A percentile compares a stretch with the other conserved stretches of the same genome.
phyloP scores from a whole-genome alignment of 2,797 vertebrate genomes.

The Cheirogaleus major region DNA sequence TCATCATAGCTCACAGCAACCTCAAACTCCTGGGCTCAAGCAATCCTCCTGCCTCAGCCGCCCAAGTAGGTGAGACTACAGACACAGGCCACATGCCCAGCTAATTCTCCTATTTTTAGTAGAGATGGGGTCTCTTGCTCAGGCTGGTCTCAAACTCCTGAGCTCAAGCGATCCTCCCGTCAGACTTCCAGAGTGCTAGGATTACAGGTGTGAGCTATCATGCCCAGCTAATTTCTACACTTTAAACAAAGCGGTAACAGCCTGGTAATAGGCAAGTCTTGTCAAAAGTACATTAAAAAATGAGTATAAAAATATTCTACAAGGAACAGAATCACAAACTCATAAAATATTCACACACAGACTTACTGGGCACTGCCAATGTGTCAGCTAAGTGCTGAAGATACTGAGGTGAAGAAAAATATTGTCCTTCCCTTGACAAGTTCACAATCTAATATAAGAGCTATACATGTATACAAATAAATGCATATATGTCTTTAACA shows the following conservation, averaged over 20 bases:
- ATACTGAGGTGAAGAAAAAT: background rate
- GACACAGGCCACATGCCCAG: background rate
- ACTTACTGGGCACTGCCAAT: background rate
- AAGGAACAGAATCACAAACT: slow-evolving; percentile 34
- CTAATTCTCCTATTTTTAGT: background rate
- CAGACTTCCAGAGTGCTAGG: background rate
- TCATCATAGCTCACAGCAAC: background rate
- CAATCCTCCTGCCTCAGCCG: background rate
- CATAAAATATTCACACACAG: background rate
- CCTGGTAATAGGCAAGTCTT: background rate
- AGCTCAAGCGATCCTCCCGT: background rate
- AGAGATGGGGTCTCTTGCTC: background rate
- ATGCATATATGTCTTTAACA: background rate
- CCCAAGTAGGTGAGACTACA: background rate
- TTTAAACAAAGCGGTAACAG: slow-evolving; percentile 44
- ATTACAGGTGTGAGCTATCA: background rate
- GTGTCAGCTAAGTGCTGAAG: background rate
- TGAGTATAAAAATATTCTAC: background rate
- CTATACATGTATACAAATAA: background rate
- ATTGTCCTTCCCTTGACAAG: background rate
- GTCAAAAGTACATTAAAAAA: background rate
- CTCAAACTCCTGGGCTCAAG: background rate
- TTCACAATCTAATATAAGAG: background rate
- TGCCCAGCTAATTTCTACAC: background rate
- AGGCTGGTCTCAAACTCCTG: background rate